Conservation (phyloP, 2,888 invertebrate species). For the Graphium colonna region DNA sequence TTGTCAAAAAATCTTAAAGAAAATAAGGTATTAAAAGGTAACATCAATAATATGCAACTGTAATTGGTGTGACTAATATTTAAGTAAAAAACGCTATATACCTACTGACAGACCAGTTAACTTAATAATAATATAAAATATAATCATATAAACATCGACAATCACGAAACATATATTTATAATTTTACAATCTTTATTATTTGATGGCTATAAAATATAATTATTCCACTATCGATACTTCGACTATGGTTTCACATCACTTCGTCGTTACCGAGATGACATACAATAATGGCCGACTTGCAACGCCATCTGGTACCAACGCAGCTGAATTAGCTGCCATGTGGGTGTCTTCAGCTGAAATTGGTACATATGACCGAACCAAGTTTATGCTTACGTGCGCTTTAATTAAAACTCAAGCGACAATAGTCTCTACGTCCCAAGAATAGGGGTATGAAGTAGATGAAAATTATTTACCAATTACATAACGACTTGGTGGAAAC, state of each 20-base stretch:
- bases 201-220: too few relatives aligned
- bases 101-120: too few relatives aligned
- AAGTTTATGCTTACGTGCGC: slow-evolving; percentile 13
- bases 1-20: too few relatives aligned
- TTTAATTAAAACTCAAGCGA: slow-evolving; percentile 28
- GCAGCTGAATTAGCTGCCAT: slow-evolving; percentile 56
- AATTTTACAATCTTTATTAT: too few relatives aligned
- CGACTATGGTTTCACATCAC: slow-evolving; percentile 34
- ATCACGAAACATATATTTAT: too few relatives aligned
- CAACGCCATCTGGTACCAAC: slow-evolving; percentile 64
- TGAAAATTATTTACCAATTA: neutral
- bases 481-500: slow-evolving; percentile 16
- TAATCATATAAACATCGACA: too few relatives aligned
- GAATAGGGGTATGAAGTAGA: neutral
- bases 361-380: slow-evolving; percentile 33
- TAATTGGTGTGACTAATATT: too few relatives aligned
- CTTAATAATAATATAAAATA: too few relatives aligned
- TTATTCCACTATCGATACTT: neutral
- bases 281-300: slow-evolving; percentile 69
- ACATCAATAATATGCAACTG: too few relatives aligned
- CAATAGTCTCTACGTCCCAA: slow-evolving; percentile 15
- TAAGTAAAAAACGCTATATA: too few relatives aligned
- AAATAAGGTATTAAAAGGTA: too few relatives aligned
- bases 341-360: slow-evolving; percentile 50
- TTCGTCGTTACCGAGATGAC: slow-evolving; percentile 60